These are phyloP conservation scores for Micoletzkya japonica DNA, from an alignment of 2,888 invertebrate genomes.

Conservation along the genomic window DNA sequence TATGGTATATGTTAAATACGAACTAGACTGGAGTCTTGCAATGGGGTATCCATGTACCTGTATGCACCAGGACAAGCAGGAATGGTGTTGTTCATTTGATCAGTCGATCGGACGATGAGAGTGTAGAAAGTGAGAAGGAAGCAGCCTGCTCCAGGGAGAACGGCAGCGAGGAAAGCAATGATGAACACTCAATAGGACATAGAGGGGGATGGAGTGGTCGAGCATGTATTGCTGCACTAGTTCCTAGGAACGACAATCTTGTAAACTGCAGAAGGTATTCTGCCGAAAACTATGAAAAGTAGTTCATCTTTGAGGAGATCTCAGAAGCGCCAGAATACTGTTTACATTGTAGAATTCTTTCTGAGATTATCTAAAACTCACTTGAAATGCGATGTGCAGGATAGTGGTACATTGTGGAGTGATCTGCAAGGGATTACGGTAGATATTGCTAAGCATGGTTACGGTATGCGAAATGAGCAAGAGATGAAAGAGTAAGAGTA, in stretches of 20 bases:
- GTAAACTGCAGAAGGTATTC: too few relatives aligned
- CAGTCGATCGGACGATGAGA: conserved; percentile 5
- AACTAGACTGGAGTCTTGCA: too few relatives aligned
- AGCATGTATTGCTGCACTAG: too few relatives aligned
- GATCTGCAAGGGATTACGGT: too few relatives aligned
- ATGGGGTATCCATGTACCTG: not conserved
- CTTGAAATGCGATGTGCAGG: conserved; percentile 11
- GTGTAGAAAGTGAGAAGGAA: conserved; percentile 64
- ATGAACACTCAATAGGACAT: conserved; percentile 36
- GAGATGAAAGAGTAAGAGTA: not conserved
- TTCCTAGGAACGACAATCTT: too few relatives aligned
- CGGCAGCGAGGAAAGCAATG: conserved; percentile 49
- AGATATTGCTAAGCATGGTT: not conserved
- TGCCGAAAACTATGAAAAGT: too few relatives aligned
- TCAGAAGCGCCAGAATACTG: too few relatives aligned
- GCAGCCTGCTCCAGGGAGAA: conserved; percentile 60
- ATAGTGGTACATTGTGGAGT: conserved; percentile 5
- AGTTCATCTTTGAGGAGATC: too few relatives aligned
- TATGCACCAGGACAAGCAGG: conserved; percentile 17
- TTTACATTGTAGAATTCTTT: too few relatives aligned
- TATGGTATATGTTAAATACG: too few relatives aligned
- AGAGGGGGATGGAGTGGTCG: too few relatives aligned
- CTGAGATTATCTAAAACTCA: not conserved
- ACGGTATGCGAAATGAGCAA: not conserved
- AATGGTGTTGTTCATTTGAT: conserved; percentile 6